Evolutionary conservation across 30 jellyfish, hydroid and myxozoan genomes (phyloP), one percentile per base, ranked within the genome.

Genomic region (Turritopsis dohrnii): DNA sequence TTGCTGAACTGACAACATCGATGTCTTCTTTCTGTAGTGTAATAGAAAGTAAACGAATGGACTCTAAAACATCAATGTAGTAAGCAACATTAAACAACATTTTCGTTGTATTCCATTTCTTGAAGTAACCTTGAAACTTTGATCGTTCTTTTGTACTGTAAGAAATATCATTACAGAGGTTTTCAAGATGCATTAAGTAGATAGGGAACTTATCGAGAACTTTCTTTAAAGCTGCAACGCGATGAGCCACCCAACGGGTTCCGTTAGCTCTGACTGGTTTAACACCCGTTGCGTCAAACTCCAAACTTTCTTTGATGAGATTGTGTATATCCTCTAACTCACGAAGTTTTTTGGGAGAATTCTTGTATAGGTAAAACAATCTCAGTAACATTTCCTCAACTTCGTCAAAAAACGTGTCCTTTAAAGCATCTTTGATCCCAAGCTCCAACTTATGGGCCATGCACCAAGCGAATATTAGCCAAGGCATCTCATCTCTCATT

Each of bases 361-460:
- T 60, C 72, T 60, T n/a, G n/a, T 60, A 60, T n/a, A 60, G 72
- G n/a, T 60, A 60, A 60, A 17, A 60, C n/a, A 60, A 17, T 60
- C 72, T 60, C n/a, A 60, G n/a, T n/a, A 60, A 60, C n/a, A 60
- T 60, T n/a, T 60, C 72, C n/a, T 60, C 72, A 60, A 60, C 72
- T 60, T 60, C n/a, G n/a, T 60, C 72, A 60, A 60, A 60, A 60
- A 60, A 60, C n/a, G 72, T 60, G 18, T 60, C n/a, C n/a, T 60
- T 60, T 17, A 60, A n/a, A 60, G 72, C 72, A 60, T 60, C 18
- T n/a, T n/a, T n/a, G n/a, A n/a, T n/a, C n/a, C n/a, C n/a, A n/a
- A n/a, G n/a, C n/a, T n/a, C n/a, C n/a, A n/a, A n/a, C n/a, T n/a
- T n/a, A n/a, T n/a, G n/a, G n/a, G n/a, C n/a, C n/a, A n/a, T n/a